Conservation (phyloP, 2,797 vertebrate species). For the Oryzias dopingdopingensis region DNA sequence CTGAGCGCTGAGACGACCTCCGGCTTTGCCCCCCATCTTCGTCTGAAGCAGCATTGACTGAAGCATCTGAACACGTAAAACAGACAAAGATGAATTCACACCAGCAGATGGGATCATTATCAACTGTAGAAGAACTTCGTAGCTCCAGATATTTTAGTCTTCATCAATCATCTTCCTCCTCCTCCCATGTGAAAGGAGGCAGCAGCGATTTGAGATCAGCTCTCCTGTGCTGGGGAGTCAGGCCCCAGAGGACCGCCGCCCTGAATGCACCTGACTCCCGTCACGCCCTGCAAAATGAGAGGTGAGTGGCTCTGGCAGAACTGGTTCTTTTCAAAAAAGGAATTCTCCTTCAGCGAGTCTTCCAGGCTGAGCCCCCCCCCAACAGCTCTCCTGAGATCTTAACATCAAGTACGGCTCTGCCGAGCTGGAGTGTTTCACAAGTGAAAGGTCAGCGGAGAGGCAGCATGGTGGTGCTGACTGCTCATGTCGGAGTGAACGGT, state of each 20-base stretch:
- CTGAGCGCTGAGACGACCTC: too few species aligned
- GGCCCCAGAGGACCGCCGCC: neutral
- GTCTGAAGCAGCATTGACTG: too few species aligned
- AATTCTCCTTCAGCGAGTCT: neutral
- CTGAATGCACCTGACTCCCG: neutral
- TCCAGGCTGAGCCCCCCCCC: slow-evolving; percentile 6
- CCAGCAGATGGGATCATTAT: too few species aligned
- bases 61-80: too few species aligned
- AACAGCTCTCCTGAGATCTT: neutral
- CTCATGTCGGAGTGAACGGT: too few species aligned
- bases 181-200: neutral
- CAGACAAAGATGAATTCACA: too few species aligned
- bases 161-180: neutral
- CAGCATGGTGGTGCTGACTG: too few species aligned
- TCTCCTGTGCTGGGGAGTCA: neutral
- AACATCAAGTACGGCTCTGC: too few species aligned
- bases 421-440: neutral
- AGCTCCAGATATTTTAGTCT: neutral
- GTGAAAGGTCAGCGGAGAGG: neutral
- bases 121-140: too few species aligned
- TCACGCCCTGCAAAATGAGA: slow-evolving; percentile 16
- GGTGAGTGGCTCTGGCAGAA: slow-evolving; percentile 11
- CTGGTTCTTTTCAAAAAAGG: slow-evolving; percentile 7
- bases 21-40: too few species aligned
- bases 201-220: neutral